These are phyloP conservation scores for Willowsia nigromaculata DNA, from an alignment of 2,888 invertebrate genomes.

Conservation along the genomic window DNA sequence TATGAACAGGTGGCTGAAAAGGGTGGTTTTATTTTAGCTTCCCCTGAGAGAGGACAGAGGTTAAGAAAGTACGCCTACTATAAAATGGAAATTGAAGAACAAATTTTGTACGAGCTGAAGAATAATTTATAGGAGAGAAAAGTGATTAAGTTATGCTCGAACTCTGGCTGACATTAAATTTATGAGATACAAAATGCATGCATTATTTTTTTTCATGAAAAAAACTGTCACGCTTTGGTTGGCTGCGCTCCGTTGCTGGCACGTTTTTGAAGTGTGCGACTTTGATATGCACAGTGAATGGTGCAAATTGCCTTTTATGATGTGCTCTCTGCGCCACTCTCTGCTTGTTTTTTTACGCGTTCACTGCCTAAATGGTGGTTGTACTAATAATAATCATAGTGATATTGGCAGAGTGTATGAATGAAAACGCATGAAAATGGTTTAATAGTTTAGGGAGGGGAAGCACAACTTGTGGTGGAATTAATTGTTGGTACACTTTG, in stretches of 20 bases:
- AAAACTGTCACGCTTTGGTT: constrained; percentile 40
- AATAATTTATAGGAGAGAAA: background rate
- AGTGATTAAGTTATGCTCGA: too few relatives aligned
- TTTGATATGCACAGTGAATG: background rate
- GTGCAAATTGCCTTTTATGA: constrained; percentile 12
- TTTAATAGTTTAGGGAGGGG: background rate
- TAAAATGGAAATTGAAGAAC: too few relatives aligned
- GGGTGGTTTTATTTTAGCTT: too few relatives aligned
- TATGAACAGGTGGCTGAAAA: too few relatives aligned
- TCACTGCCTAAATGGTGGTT: background rate
- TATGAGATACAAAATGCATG: background rate
- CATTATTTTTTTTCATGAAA: background rate
- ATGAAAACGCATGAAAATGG: background rate
- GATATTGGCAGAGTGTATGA: background rate
- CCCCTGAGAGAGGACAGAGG: too few relatives aligned
- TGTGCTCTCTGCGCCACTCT: background rate
- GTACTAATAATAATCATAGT: background rate
- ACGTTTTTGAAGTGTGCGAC: constrained; percentile 12
- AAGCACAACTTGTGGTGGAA: background rate
- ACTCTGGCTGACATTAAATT: constrained; percentile 17
- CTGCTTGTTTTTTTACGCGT: background rate
- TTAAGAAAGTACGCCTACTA: too few relatives aligned
- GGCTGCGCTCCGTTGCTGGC: constrained; percentile 5
- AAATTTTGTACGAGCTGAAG: too few relatives aligned
- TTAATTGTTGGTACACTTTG: constrained; percentile 10